Conservation (phyloP, 2,888 invertebrate species). For the Scrobipalpa costella region DNA sequence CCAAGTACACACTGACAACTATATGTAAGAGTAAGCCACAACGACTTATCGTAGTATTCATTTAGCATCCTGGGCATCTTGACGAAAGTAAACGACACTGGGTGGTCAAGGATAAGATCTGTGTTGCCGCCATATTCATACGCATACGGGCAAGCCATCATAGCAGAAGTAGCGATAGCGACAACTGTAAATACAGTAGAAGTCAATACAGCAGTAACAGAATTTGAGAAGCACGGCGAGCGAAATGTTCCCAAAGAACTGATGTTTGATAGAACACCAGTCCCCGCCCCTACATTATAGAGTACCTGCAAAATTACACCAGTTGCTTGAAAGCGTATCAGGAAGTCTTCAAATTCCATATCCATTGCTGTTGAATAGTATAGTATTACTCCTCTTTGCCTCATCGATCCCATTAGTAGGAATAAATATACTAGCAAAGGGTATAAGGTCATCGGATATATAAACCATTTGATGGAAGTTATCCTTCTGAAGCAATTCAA, state of each 20-base stretch:
- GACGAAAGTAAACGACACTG: conserved; percentile 54
- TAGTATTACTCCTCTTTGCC: conserved; percentile 63
- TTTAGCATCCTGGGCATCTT: conserved; percentile 58
- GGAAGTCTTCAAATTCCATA: conserved; percentile 28
- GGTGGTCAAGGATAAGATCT: conserved; percentile 38
- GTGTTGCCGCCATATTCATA: conserved; percentile 46
- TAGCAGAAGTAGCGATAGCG: conserved; percentile 47
- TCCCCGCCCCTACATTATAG: conserved; percentile 53
- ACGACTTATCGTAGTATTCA: conserved; percentile 44
- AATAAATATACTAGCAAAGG: conserved; percentile 50
- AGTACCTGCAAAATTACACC: conserved; percentile 39
- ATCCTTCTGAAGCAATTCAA: conserved; percentile 55
- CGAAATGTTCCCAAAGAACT: conserved; percentile 57
- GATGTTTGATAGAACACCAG: conserved; percentile 57
- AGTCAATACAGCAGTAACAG: conserved; percentile 51
- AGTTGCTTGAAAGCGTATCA: background rate
- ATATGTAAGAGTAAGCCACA: conserved; percentile 54
- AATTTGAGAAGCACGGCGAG: conserved; percentile 61
- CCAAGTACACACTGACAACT: conserved; percentile 50
- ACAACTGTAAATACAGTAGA: conserved; percentile 45
- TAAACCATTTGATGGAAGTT: conserved; percentile 48
- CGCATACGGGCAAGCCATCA: conserved; percentile 65
- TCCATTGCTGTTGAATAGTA: conserved; percentile 59
- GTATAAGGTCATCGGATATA: conserved; percentile 44
- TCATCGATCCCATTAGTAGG: conserved; percentile 61